Conservation (phyloP, 2,888 invertebrate genomes). For the Endomychus coccineus region DNA sequence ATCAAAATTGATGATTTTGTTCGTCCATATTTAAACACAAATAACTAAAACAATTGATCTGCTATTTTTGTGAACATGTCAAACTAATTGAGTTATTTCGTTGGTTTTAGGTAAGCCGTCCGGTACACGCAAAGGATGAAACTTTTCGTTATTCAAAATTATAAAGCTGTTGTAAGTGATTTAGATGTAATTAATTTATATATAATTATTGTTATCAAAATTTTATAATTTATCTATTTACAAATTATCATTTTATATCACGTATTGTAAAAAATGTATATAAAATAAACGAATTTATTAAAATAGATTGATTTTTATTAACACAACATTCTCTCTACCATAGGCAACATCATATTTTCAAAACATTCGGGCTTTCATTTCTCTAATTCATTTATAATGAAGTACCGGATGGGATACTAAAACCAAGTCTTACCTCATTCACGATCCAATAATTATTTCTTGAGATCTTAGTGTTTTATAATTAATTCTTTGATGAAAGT, state of each 20-base stretch:
- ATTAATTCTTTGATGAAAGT: too few species aligned
- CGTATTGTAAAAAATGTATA: conserved; percentile 34
- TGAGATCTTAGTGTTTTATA: too few species aligned
- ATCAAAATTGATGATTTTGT: too few species aligned
- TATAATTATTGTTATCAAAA: conserved; percentile 32
- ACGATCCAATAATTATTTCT: too few species aligned
- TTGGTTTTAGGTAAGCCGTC: conserved; percentile 36
- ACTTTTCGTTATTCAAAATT: conserved; percentile 21
- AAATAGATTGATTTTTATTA: conserved; percentile 11
- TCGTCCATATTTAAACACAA: too few species aligned
- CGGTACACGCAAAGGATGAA: conserved; percentile 34
- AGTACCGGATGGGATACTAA: too few species aligned
- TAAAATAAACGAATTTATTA: conserved; percentile 23
- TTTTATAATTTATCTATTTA: conserved; percentile 32
- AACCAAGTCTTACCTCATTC: too few species aligned
- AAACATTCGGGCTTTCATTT: too few species aligned
- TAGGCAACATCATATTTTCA: too few species aligned
- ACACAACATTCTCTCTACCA: too few species aligned
- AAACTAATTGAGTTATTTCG: conserved; percentile 18
- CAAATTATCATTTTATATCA: conserved; percentile 17
- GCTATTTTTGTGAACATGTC: neutral
- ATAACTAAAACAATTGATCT: too few species aligned
- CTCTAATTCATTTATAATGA: too few species aligned
- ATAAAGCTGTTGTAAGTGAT: conserved; percentile 30
- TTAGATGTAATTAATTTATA: conserved; percentile 34